Evolutionary conservation across 1,140 invertebrate genomes (phyloP), one percentile per base, ranked within the genome.

Genomic region (Melipona quadrifasciata): DNA sequence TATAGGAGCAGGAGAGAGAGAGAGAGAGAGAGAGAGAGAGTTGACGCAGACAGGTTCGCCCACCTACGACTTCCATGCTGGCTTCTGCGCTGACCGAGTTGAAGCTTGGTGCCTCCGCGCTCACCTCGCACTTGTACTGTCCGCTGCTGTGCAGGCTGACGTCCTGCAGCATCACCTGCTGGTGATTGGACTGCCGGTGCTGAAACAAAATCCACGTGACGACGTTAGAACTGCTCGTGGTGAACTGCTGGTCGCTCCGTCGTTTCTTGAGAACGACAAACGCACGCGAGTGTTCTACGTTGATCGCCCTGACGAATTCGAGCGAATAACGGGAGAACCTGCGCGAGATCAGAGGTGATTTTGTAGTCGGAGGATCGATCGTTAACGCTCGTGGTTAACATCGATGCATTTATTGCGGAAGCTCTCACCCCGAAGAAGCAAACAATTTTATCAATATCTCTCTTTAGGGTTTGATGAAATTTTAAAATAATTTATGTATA

Each of bases 71-170:
- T 93, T 97, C 96, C 96, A 97, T 96, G 81, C 95, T 94, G 19
- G 96, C 96, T 91, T 97, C 96, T 79, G 96, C 96, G 71, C 96
- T 95, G 14, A 96, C 96, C 3, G 96, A 96, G 19, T 95, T 95
- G 92, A 97, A 98, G 75, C 96, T 96, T 34, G 97, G 97, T 31
- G 95, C 96, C 93, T 98, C 97, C 0, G 96, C 97, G 79, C 96
- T 97, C 82, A 98, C 96, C 94, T 98, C 97, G 91, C 97, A 98
- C 87, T 96, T 95, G 94, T 97, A 98, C 31, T 95, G 89, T 6
- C 97, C 97, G 31, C 95, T 97, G 4, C 96, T 96, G 91, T 96
- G 96, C 72, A 97, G 94, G 58, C 95, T 96, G 14, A 97, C 95
- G 57, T 95, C 94, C 76, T 95, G 95, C 39, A 98, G 93, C 27